Percentiles rank a stretch among this genome's conserved stretches.
Evolutionary conservation across 2,113 vertebrate species (phyloP).

Genomic region (Chiloscyllium plagiosum): DNA sequence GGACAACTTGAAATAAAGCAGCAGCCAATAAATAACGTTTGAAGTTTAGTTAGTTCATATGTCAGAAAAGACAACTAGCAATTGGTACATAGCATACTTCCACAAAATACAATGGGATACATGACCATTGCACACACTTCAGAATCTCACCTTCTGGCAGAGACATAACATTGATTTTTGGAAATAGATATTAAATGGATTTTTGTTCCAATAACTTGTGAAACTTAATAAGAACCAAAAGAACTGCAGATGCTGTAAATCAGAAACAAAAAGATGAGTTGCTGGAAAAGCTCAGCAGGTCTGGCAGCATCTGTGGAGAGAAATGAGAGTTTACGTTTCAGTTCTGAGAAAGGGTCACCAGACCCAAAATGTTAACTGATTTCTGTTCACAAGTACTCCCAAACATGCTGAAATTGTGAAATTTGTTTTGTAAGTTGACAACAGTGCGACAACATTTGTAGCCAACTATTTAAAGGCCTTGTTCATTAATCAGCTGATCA

Average conservation of each 20-base stretch:
- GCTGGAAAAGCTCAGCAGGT: too few species aligned
- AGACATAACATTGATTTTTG: background rate
- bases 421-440: background rate
- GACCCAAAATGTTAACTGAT: too few species aligned
- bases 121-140: background rate
- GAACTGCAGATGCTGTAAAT: too few species aligned
- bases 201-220: background rate
- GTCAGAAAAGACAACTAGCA: too few species aligned
- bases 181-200: background rate
- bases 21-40: background rate
- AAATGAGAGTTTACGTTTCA: too few species aligned
- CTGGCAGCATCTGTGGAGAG: too few species aligned
- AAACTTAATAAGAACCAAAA: background rate
- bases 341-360: too few species aligned
- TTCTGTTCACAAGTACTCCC: too few species aligned
- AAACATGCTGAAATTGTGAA: background rate
- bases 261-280: too few species aligned
- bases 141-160: background rate
- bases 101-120: background rate
- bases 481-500: background rate
- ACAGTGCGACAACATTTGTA: background rate
- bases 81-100: background rate
- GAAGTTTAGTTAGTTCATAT: background rate
- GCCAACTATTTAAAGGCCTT: background rate
- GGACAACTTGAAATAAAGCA: too few species aligned